phyloP scores from a whole-genome alignment of 2,888 invertebrate species.

The Apocheima hispidaria region DNA sequence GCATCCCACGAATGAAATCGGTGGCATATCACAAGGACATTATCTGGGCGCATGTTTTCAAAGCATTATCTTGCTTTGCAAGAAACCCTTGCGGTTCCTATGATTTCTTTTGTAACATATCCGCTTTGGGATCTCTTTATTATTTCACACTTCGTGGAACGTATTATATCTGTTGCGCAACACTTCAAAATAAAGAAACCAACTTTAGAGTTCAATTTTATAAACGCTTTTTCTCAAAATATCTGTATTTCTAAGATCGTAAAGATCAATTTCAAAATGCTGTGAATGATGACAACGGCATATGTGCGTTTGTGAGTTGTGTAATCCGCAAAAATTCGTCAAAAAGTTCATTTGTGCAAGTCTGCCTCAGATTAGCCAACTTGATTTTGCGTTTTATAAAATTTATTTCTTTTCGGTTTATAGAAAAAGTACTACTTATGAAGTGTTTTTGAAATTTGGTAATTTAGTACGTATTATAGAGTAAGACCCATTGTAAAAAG shows the following conservation, averaged over 20 bases:
- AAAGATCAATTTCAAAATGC: neutral
- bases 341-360: constrained; percentile 36
- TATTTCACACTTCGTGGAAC: constrained; percentile 31
- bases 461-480: neutral
- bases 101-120: constrained; percentile 40
- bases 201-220: neutral
- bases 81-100: constrained; percentile 28
- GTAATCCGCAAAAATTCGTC: constrained; percentile 26
- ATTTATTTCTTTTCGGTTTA: neutral
- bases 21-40: no score
- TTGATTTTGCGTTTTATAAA: constrained; percentile 16
- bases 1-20: no score
- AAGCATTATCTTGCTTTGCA: neutral
- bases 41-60: neutral
- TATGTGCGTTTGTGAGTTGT: constrained; percentile 2
- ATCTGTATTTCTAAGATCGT: neutral
- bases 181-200: constrained; percentile 14
- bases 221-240: neutral
- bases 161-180: constrained; percentile 32
- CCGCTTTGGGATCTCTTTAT: constrained; percentile 23
- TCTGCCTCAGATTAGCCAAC: constrained; percentile 26
- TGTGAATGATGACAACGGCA: neutral
- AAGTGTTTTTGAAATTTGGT: neutral
- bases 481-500: constrained; percentile 28
- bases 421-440: neutral